Evolutionary conservation across 2,888 invertebrate genomes (phyloP).

Genomic region (Zootermopsis nevadensis): DNA sequence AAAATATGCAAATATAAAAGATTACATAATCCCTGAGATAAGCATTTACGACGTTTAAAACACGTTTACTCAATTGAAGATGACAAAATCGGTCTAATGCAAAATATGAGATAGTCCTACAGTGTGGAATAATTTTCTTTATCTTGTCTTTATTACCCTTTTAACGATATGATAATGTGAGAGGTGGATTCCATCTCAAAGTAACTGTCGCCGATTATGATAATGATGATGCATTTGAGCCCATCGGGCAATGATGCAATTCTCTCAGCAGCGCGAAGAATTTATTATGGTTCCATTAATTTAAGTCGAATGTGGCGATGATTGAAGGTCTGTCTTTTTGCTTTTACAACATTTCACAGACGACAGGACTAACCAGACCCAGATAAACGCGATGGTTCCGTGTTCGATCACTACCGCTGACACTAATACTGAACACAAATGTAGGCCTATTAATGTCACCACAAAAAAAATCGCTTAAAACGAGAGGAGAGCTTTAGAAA

Average conservation of each 20-base stretch:
- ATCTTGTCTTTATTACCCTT: not conserved
- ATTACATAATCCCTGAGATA: not conserved
- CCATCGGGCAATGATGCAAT: not conserved
- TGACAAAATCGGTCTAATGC: not conserved
- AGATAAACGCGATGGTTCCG: too few species aligned
- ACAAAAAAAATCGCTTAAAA: too few species aligned
- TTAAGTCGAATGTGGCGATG: too few species aligned
- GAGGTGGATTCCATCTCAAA: not conserved
- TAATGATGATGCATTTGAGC: not conserved
- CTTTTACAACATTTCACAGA: too few species aligned
- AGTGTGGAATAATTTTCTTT: not conserved
- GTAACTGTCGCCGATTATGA: not conserved
- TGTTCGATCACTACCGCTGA: too few species aligned
- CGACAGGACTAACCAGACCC: too few species aligned
- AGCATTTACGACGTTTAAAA: not conserved
- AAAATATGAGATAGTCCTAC: constrained; percentile 12
- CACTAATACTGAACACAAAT: too few species aligned
- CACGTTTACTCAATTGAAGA: not conserved
- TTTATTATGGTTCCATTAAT: too few species aligned
- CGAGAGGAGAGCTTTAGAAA: too few species aligned
- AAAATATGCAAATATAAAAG: not conserved
- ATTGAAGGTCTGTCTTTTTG: too few species aligned
- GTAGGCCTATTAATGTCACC: too few species aligned
- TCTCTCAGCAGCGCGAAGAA: too few species aligned
- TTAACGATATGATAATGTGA: constrained; percentile 8